Conservation (phyloP, 2,797 vertebrate genomes). For the Hemitrygon akajei region DNA sequence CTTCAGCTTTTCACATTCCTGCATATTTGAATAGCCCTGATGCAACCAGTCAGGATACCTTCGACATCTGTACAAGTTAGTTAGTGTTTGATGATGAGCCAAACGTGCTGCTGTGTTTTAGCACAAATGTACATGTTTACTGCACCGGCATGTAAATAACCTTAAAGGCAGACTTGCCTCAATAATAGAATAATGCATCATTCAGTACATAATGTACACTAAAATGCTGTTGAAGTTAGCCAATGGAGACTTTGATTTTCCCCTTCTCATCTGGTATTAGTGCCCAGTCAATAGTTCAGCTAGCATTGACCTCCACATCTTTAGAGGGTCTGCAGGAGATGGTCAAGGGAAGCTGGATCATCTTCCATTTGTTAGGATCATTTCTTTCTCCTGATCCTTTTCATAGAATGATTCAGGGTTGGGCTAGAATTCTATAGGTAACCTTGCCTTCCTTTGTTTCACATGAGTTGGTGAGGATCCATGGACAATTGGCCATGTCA, state of each 20-base stretch:
- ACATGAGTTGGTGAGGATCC: not conserved
- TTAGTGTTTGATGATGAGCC: too few relatives aligned
- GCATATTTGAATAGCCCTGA: too few relatives aligned
- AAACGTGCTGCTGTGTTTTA: not conserved
- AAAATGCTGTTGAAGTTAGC: not conserved
- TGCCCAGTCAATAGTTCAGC: not conserved
- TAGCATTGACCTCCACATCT: not conserved
- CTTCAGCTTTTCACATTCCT: too few relatives aligned
- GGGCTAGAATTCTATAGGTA: not conserved
- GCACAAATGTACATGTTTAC: not conserved
- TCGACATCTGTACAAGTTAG: too few relatives aligned
- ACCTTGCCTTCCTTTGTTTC: not conserved
- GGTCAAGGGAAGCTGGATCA: not conserved
- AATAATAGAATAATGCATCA: not conserved
- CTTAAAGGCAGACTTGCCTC: not conserved
- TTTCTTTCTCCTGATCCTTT: not conserved
- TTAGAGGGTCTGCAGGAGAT: not conserved
- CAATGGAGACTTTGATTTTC: not conserved
- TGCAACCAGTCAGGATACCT: too few relatives aligned
- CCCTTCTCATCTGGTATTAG: not conserved
- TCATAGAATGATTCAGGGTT: not conserved
- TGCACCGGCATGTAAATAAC: not conserved
- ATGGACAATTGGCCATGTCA: not conserved
- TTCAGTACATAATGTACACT: not conserved
- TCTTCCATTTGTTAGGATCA: too few relatives aligned